Conservation (phyloP, 2,113 vertebrate species). For the Oncorhynchus masou region DNA sequence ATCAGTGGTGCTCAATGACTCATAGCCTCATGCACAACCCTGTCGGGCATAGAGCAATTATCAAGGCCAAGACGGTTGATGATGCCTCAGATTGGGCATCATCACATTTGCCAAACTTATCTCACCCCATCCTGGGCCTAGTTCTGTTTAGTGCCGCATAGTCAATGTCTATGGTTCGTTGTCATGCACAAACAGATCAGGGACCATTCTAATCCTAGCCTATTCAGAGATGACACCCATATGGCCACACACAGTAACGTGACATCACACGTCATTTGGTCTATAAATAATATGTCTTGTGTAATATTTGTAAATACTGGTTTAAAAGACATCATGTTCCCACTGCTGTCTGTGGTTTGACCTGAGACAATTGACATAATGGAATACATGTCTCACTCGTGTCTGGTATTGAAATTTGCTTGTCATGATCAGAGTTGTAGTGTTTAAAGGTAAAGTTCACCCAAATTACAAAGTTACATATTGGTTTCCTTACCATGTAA, state of each 20-base stretch:
- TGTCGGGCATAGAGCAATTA: neutral
- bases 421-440: neutral
- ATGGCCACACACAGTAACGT: neutral
- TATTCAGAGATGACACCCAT: neutral
- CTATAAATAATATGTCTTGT: neutral
- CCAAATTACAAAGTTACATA: too few relatives aligned
- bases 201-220: neutral
- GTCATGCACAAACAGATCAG: neutral
- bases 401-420: neutral
- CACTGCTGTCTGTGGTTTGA: too few relatives aligned
- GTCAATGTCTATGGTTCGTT: too few relatives aligned
- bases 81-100: too few relatives aligned
- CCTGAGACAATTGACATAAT: neutral
- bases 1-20: neutral
- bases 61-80: neutral
- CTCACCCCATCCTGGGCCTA: too few relatives aligned
- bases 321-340: neutral
- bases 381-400: neutral
- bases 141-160: too few relatives aligned
- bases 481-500: too few relatives aligned
- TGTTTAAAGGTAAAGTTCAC: too few relatives aligned
- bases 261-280: neutral
- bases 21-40: neutral
- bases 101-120: too few relatives aligned
- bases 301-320: neutral